Base-by-base conservation (phyloP, 2,797 vertebrate genomes). In the Saxicola maurus region DNA sequence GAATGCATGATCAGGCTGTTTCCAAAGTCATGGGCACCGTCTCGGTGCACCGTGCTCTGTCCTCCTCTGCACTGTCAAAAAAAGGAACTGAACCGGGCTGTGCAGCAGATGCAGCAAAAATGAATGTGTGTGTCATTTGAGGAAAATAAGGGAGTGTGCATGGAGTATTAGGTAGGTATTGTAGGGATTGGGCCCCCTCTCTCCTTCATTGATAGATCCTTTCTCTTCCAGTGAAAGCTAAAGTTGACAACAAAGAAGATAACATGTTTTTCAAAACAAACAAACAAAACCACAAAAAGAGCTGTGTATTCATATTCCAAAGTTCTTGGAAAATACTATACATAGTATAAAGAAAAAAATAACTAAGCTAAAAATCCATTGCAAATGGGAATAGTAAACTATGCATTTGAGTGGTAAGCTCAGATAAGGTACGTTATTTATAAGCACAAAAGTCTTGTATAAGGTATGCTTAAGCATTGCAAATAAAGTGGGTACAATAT, bases 281-380 rank as follows among this genome's bases (percentile, higher is more conserved):
- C 11, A 67, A 45, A 40, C 28, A 52, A 59, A 77, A 19, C 16
- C 2, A 65, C 21, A 18, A n/a, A 71, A 71, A 72, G 42, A 69
- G 18, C 48, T 75, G 23, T 83, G 27, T 83, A 27, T 91, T 80
- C n/a, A 4, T 73, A 69, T 92, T 90, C 40, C 64, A 86, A 33
- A 66, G 67, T 73, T 74, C 17, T 56, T 92, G 73, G 35, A 91
- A 94, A 91, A 82, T 69, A 59, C 30, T 83, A 4, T 65, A 33
- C 33, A 30, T 51, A 56, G 43, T 45, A 42, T 78, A 83, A 86
- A 76, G 52, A 64, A 43, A 62, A 62, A 86, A 90, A 94, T 79
- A 92, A 64, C 66, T 77, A 83, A 92, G 73, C 61, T 88, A 91
- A 94, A 96, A 94, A 83, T 77, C 52, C 65, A 43, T 86, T 87